Evolutionary conservation across 2,113 vertebrate genomes (phyloP), one percentile per base, ranked within the genome.

Genomic region (Macquaria australasica): DNA sequence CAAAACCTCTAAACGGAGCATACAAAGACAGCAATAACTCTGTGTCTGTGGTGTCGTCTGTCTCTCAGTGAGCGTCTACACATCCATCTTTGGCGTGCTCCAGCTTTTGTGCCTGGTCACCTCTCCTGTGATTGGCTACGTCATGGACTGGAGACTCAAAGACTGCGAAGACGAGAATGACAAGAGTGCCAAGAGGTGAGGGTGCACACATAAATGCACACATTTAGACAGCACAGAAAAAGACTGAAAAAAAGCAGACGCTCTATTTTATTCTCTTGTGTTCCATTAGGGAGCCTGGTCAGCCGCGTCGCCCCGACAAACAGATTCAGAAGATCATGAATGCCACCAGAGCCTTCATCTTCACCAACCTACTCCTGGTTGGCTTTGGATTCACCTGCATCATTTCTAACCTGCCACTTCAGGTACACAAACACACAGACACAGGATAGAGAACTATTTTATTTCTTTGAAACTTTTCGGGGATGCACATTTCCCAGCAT

Each of bases 101-200:
- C 98, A 99, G 90, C 96, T 99, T 34, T 93, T 99, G 71, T 99
- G 98, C 91, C 95, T 99, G 89, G 77, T 99, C 89, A 99, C 98
- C 0, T 98, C 98, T 0, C 98, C 98, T 0, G 97, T 99, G 80
- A 99, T 99, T 0, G 98, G 98, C 51, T 98, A 96, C 88, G 96
- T 99, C 91, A 99, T 99, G 98, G 98, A 99, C 89, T 99, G 98
- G 98, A 95, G 70, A 62, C 94, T 99, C 77, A 99, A 98, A 87
- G 97, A 99, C 7, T 99, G 98, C 0, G 97, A 98, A 70, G 95
- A 96, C 7, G 95, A 94, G 71, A 97, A 96, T 1, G 96, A 97
- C 60, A 97, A 94, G 85, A 94, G 85, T 0, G 0, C 83, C 72
- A 92, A 92, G 89, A 96, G 94, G 97, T 98, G 92, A 87, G 96